Base-by-base conservation (phyloP, 2,113 vertebrate species). In the Polypterus bichir region DNA sequence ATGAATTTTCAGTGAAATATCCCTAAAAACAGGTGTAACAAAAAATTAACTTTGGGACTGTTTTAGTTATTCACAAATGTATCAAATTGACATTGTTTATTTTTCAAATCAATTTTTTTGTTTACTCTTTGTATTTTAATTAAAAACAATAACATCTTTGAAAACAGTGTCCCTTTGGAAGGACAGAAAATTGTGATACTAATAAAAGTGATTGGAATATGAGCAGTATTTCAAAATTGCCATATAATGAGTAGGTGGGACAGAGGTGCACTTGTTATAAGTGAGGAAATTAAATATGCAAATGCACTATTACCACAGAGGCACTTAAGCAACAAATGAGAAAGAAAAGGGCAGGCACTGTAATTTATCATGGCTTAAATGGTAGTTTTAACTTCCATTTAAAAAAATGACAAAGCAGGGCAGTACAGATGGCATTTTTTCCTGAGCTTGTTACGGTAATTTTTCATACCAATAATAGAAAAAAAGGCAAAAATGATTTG, bases 211-310 rank as follows among this genome's bases (percentile, higher is more conserved):
- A 57, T 72, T 77, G 66, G 82, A 81, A 77, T 80, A 81, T 79
- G 69, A 86, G 77, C 75, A 79, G 71, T 72, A 71, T 61, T 78
- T 71, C 64, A 79, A 77, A 76, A 77, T 64, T 71, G 64, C 76
- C 70, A 80, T 82, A 80, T 80, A 83, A 86, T 79, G 84, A 80
- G 60, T n/a, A 83, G 73, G 70, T 66, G 59, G 68, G 80, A 81
- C 75, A 81, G 75, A 82, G 74, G 74, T 80, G 59, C 54, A 79
- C 66, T 77, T 82, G 27, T 83, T 81, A 82, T 72, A 81, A 75
- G 64, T 66, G 68, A 77, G 75, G 67, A 82, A 85, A 82, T 84
- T 80, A 85, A 82, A 85, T 77, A 85, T 82, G 84, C 72, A 83
- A 84, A 86, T 84, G 66, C 7, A 71, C 72, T 83, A 81, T 83